phyloP scores from a whole-genome alignment of 2,797 vertebrate species.

The Trachops cirrhosus region DNA sequence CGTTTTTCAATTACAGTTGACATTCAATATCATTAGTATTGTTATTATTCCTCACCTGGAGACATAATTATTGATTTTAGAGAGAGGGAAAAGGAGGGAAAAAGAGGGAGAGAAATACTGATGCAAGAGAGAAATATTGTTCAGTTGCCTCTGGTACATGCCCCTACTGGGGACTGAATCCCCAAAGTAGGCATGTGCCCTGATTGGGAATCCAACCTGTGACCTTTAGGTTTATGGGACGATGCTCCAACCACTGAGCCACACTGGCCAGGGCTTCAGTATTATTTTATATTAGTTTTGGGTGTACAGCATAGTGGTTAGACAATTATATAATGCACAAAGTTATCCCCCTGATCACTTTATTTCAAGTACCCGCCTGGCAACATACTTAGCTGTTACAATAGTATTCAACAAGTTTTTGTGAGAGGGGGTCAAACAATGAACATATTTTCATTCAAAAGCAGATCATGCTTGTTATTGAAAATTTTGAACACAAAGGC shows the following conservation, averaged over 20 bases:
- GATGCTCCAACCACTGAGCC: too few relatives aligned
- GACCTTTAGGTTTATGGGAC: too few relatives aligned
- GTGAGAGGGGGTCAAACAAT: background rate
- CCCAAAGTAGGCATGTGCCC: too few relatives aligned
- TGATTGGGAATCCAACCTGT: too few relatives aligned
- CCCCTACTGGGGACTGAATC: too few relatives aligned
- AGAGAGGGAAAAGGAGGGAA: too few relatives aligned
- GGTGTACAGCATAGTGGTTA: background rate
- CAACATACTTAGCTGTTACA: background rate
- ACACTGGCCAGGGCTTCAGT: too few relatives aligned
- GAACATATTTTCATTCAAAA: background rate
- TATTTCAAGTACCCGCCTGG: background rate
- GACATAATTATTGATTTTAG: too few relatives aligned
- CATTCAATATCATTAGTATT: background rate
- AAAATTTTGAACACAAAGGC: background rate
- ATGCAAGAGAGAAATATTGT: too few relatives aligned
- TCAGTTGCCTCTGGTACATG: too few relatives aligned
- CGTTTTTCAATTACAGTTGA: background rate
- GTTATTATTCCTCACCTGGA: too few relatives aligned
- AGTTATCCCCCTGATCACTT: background rate
- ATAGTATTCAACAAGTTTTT: constrained; percentile 2
- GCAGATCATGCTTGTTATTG: background rate
- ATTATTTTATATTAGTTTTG: background rate
- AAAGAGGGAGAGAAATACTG: too few relatives aligned
- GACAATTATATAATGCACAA: background rate